Evolutionary conservation across 2,113 vertebrate genomes (phyloP), one percentile per base, ranked within the genome.

Genomic region (Vicugna pacos): DNA sequence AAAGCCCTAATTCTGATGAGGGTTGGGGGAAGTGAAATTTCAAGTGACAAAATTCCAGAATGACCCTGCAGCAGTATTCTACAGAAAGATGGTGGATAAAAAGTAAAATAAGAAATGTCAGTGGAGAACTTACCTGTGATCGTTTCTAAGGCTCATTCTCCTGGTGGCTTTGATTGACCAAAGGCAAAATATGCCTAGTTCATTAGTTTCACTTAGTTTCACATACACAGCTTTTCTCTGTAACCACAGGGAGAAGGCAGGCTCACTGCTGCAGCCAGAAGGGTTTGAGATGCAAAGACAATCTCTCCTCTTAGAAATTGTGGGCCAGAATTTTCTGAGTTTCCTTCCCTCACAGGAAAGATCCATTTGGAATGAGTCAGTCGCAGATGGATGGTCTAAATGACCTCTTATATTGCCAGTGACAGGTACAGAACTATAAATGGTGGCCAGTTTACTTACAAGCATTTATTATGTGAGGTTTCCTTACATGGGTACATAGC

Each of bases 1-100:
- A 56, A 95, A 91, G 35, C 82, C 52, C 4, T 88, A 20, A 76
- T 81, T 83, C 86, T 93, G 65, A 17, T 20, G 75, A 90, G 83
- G n/a, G 32, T 26, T 50, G 52, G 3, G 50, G 80, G 42, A 12
- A 56, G 38, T 48, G 32, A 75, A 60, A 80, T 91, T 65, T 48
- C 52, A 84, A 76, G 42, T 26, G 65, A 22, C 79, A 19, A 87
- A 38, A 88, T 85, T 64, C 73, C 46, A 15, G 26, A 89, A 6
- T 20, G 52, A 38, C 91, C 52, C 84, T 83, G 81, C 17, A 54
- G 22, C 46, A 70, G 3, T 19, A 28, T 38, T 79, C 56, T 56
- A 12, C 48, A 80, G 75, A 46, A 67, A 91, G 72, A 54, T 17
- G 13, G 19, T n/a, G 13, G 30, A 20, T 76, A 8, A 65, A 62